These are phyloP conservation scores for Spodoptera littoralis DNA, from an alignment of 2,888 invertebrate genomes.

Conservation along the genomic window DNA sequence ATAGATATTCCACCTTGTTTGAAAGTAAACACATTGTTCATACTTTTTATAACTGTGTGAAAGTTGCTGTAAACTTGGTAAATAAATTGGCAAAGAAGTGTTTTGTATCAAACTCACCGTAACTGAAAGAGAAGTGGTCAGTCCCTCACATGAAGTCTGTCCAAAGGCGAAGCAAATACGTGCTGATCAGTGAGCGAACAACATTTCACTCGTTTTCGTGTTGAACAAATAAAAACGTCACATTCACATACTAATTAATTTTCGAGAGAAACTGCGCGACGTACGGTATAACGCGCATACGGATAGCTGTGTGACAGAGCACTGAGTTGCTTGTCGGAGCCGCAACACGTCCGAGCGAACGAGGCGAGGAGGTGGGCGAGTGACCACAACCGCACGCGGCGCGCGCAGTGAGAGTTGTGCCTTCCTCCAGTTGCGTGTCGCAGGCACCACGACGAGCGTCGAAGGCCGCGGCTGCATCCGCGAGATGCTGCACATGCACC, in stretches of 20 bases:
- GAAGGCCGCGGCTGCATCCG: slow-evolving; percentile 72
- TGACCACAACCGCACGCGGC: slow-evolving; percentile 83
- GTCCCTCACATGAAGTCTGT: slow-evolving; percentile 80
- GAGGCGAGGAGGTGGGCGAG: slow-evolving; percentile 75
- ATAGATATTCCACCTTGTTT: slow-evolving; percentile 11
- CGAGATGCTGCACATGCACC: slow-evolving; percentile 75
- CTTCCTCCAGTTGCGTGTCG: slow-evolving; percentile 68
- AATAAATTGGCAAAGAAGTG: slow-evolving; percentile 42
- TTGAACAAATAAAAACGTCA: slow-evolving; percentile 78
- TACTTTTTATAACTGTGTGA: slow-evolving; percentile 34
- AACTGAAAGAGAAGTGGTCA: slow-evolving; percentile 69
- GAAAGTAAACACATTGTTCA: slow-evolving; percentile 9
- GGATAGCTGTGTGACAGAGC: slow-evolving; percentile 74
- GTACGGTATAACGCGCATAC: slow-evolving; percentile 77
- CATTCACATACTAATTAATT: slow-evolving; percentile 86
- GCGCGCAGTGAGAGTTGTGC: slow-evolving; percentile 88
- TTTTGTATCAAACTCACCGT: slow-evolving; percentile 68
- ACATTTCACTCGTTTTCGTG: slow-evolving; percentile 85
- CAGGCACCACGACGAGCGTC: slow-evolving; percentile 61
- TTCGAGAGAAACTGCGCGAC: slow-evolving; percentile 81
- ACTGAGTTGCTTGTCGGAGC: slow-evolving; percentile 74
- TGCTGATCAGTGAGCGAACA: slow-evolving; percentile 75
- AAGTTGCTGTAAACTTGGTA: slow-evolving; percentile 41
- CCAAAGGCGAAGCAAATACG: slow-evolving; percentile 70
- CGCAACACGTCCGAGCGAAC: slow-evolving; percentile 64